phyloP scores from a whole-genome alignment of 1,140 invertebrate species.

The Calliphora vicina region DNA sequence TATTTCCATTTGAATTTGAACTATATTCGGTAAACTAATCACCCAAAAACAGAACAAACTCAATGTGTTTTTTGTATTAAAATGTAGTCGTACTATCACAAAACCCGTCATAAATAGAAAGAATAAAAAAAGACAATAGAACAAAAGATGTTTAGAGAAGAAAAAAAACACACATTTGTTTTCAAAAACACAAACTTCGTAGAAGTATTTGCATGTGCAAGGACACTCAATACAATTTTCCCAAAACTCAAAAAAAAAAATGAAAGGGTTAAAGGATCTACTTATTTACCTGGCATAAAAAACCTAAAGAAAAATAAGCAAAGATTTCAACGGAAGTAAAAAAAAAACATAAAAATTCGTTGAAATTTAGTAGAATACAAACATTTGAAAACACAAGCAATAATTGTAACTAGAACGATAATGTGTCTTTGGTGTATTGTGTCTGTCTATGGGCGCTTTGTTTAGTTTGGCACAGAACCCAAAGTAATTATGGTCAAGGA shows the following conservation, averaged over 20 bases:
- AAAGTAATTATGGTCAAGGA: conserved; percentile 5
- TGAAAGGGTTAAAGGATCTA: not conserved
- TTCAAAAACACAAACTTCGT: not conserved
- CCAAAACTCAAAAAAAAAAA: not conserved
- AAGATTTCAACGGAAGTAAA: not conserved
- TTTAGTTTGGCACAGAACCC: not conserved
- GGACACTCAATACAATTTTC: not conserved
- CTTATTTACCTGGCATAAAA: not conserved
- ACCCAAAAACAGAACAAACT: conserved; percentile 15
- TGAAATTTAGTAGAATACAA: not conserved
- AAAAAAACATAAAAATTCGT: not conserved
- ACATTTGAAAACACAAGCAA: not conserved
- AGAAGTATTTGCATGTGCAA: conserved; percentile 25
- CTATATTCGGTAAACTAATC: conserved; percentile 27
- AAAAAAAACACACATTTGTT: not conserved
- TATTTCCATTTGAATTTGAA: not conserved
- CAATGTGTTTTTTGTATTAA: not conserved
- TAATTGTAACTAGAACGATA: not conserved
- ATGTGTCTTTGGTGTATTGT: not conserved
- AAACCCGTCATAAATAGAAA: not conserved
- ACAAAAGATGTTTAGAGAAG: not conserved
- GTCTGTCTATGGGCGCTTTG: no score
- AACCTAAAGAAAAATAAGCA: not conserved
- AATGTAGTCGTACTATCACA: no score
- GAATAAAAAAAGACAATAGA: not conserved